Percentiles rank a stretch among this genome's conserved stretches.
These are phyloP conservation scores for Sphaeridia pumilis DNA, from an alignment of 2,888 invertebrate species.

Conservation along the genomic window DNA sequence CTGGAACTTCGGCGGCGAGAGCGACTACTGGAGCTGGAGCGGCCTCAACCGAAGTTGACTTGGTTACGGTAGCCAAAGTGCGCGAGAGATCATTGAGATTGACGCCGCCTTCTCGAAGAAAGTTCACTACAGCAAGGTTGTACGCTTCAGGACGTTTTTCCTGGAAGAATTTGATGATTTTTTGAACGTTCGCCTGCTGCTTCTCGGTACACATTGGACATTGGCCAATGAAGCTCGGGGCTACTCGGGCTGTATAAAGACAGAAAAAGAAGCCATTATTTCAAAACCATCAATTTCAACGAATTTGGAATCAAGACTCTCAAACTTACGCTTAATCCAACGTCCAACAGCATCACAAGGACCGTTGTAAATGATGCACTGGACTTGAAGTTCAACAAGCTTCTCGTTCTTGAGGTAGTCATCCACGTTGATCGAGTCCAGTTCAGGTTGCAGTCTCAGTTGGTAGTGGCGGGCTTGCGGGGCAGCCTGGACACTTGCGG, in stretches of 20 bases:
- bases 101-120: constrained; percentile 2
- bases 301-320: too few species aligned
- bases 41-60: neutral
- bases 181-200: constrained; percentile 3
- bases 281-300: too few species aligned
- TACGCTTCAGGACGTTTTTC: constrained; percentile 8
- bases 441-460: constrained; percentile 10
- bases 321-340: constrained; percentile 7
- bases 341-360: constrained; percentile 12
- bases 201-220: constrained; percentile 8
- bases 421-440: constrained; percentile 10
- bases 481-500: neutral
- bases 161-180: constrained; percentile 7
- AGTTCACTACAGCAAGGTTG: neutral
- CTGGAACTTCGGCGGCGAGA: neutral
- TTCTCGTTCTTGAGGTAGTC: constrained; percentile 7
- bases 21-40: neutral
- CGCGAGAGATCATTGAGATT: neutral
- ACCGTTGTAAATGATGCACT: constrained; percentile 11
- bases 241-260: constrained; percentile 8
- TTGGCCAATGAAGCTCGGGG: constrained; percentile 5
- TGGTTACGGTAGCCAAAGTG: neutral
- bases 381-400: constrained; percentile 9
- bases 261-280: too few species aligned
- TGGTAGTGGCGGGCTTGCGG: neutral